Evolutionary conservation across 2,113 vertebrate genomes (phyloP), one percentile per base, ranked within the genome.

Genomic region (Passer montanus): DNA sequence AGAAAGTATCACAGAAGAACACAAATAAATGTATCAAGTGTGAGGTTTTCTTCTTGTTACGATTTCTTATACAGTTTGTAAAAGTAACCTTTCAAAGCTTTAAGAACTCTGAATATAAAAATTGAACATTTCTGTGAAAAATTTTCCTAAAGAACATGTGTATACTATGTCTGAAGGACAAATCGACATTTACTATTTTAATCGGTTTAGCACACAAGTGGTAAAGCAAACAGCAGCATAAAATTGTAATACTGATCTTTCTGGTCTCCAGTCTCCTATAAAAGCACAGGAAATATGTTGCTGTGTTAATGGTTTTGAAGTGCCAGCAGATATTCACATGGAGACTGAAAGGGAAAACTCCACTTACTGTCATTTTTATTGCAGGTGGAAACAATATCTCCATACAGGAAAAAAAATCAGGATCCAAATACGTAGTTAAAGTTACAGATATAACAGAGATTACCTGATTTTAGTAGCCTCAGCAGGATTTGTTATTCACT

Each of bases 151-250:
- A 84, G 47, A 77, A 52, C 18, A 44, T 5, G 12, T 22, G 4
- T 41, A 24, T 82, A 52, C 6, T 84, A 23, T 84, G 83, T 84
- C 22, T 87, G 90, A 97, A 93, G 81, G 95, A 90, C 33, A 91
- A 95, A 94, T 72, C 95, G 87, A 95, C 82, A 80, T 90, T 96
- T 94, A 91, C 53, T 74, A 2, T 93, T 58, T 93, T 89, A 82
- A 89, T 89, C 0, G 0, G 24, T 39, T 84, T 96, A 95, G 56
- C 52, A 90, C 72, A 80, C 22, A 88, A 95, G 50, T 77, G 47
- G 52, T 84, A 94, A 96, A 95, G 59, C 78, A 96, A 94, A 95
- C 55, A 96, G 46, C 55, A 91, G 47, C 67, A 83, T 94, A 87
- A 95, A 93, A 93, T 68, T 78, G 64, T 95, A 90, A 89, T 68